Conservation (phyloP, 1,140 invertebrate genomes). For the Drosophila setifemur region DNA sequence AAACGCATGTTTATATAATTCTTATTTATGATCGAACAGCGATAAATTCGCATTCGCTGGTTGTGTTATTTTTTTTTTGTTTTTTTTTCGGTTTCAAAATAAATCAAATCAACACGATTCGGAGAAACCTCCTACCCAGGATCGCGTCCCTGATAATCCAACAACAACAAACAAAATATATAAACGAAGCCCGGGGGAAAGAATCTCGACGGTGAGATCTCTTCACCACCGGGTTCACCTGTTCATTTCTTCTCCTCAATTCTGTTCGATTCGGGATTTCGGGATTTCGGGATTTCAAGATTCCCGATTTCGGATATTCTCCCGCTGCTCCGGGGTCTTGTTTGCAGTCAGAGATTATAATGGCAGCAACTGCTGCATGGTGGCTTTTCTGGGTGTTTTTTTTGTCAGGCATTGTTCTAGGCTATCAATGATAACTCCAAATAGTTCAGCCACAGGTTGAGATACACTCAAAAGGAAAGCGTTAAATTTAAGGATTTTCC, state of each 20-base stretch:
- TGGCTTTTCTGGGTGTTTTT: too few species aligned
- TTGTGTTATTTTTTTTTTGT: conserved; percentile 19
- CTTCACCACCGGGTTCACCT: conserved; percentile 41
- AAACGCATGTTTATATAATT: conserved; percentile 81
- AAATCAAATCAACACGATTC: conserved; percentile 82
- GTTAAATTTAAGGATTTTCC: too few species aligned
- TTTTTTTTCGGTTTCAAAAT: conserved; percentile 57
- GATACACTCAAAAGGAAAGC: too few species aligned
- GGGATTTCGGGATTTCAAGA: not conserved
- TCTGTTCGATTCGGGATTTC: not conserved
- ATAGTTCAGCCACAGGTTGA: too few species aligned
- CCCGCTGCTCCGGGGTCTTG: not conserved
- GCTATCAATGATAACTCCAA: too few species aligned
- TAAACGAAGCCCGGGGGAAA: conserved; percentile 6
- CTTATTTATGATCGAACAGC: conserved; percentile 77
- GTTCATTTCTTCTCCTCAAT: conserved; percentile 12
- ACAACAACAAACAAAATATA: conserved; percentile 4
- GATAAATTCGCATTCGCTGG: conserved; percentile 60
- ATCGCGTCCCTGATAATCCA: conserved; percentile 53
- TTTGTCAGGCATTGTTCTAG: too few species aligned
- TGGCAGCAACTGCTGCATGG: too few species aligned
- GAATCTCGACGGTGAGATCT: conserved; percentile 19
- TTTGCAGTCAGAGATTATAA: not conserved
- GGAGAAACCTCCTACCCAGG: conserved; percentile 64
- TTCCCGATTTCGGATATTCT: not conserved